Base-by-base conservation (phyloP, 1,140 invertebrate species). In the Dendroctonus ponderosae region DNA sequence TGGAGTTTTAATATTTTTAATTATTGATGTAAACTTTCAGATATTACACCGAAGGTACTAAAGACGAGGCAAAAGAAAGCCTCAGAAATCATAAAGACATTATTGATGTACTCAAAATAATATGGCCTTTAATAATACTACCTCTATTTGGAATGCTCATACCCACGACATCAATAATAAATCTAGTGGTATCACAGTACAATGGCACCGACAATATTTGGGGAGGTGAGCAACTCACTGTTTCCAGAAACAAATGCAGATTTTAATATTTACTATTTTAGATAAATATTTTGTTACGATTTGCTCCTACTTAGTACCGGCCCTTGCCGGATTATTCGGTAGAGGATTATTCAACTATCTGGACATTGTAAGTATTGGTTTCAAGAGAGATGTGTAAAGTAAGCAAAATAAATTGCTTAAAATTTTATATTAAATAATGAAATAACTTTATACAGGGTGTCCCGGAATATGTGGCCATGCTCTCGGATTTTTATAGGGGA, bases 221-320 rank as follows among this genome's bases (percentile, higher is more conserved):
- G 58, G 58, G 14, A 15, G 49, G 58, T 60, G 49, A 48, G 58
- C 11, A 6, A 26, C 39, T 38, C 49, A 11, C 14, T 7, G 7
- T 51, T 46, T 46, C 43, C 43, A 51, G 14, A 7, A 12, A 15
- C 9, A 12, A 12, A 12, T 51, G 49, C 49, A 51, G 6, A 51
- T 51, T 51, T 6, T 51, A 15, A 12, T 51, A n/a, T 58, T 12
- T 7, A 44, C 37, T 40, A 14, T 62, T 62, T 50, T 11, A 62
- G 61, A 53, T 43, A 40, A 52, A 44, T 62, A 62, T 51, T 62
- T 62, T 53, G 61, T 62, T 2, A 62, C 61, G 5, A 51, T 62
- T 15, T 62, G 61, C 41, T 43, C 61, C 7, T 62, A 42, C 50
- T 44, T 52, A 53, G 46, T 62, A 2, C 61, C 61, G 15, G 38